phyloP scores from a whole-genome alignment of 1,140 invertebrate genomes.

The Rhopalosiphum maidis region DNA sequence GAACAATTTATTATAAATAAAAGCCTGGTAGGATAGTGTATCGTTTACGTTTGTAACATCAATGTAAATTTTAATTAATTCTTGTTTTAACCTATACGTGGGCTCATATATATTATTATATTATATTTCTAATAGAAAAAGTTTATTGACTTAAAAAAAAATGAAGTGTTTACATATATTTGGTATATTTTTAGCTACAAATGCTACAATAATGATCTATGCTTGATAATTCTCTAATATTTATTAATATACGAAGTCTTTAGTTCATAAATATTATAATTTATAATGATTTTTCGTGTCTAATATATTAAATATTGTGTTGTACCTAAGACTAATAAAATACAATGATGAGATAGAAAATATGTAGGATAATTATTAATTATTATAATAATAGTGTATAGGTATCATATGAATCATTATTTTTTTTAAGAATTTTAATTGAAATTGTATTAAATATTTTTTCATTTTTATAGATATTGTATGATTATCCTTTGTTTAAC shows the following conservation, averaged over 20 bases:
- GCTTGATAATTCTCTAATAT: too few relatives aligned
- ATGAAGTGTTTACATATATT: too few relatives aligned
- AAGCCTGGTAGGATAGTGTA: not conserved
- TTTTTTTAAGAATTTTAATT: not conserved
- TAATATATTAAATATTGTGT: not conserved
- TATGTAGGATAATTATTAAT: too few relatives aligned
- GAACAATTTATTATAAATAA: not conserved
- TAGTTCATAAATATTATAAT: too few relatives aligned
- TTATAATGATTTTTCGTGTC: too few relatives aligned
- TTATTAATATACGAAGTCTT: too few relatives aligned
- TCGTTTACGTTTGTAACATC: not conserved
- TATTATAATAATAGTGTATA: too few relatives aligned
- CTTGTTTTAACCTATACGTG: not conserved
- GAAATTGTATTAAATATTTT: not conserved
- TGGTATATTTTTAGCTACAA: too few relatives aligned
- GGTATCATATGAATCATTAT: too few relatives aligned
- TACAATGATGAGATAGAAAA: not conserved
- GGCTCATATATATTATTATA: not conserved
- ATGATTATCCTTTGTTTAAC: not conserved
- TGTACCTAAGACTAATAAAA: not conserved
- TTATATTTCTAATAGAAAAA: not conserved
- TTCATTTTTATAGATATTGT: not conserved
- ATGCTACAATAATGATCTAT: too few relatives aligned
- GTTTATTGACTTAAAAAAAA: not conserved
- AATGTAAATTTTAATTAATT: not conserved